Evolutionary conservation across 2,888 invertebrate genomes (phyloP).

Genomic region (Timema podura): DNA sequence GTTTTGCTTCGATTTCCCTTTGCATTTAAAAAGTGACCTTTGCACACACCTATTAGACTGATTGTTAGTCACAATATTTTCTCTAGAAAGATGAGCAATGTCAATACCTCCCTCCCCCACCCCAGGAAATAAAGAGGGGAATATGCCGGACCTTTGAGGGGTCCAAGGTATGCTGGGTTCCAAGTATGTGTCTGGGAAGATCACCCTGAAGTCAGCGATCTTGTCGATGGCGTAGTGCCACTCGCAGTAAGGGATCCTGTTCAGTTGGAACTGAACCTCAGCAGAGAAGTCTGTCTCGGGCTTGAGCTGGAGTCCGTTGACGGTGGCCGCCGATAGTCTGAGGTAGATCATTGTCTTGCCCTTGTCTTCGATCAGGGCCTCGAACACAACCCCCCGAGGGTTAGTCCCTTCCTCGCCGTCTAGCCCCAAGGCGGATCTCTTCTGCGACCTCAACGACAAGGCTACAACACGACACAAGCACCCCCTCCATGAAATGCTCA

Average conservation of each 20-base stretch:
- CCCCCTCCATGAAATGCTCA: no score
- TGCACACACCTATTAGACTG: no score
- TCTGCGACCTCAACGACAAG: no score
- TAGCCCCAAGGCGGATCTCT: no score
- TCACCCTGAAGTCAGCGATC: constrained; percentile 63
- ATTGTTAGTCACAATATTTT: no score
- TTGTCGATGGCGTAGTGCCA: constrained; percentile 80
- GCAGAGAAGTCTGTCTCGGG: constrained; percentile 61
- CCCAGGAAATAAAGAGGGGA: no score
- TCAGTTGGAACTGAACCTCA: constrained; percentile 76
- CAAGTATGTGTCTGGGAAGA: constrained; percentile 65
- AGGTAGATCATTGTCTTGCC: constrained; percentile 74
- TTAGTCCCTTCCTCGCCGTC: no score
- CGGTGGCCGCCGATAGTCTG: constrained; percentile 63
- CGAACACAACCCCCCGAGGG: constrained; percentile 55
- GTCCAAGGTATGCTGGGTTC: constrained; percentile 66
- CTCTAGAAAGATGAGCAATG: no score
- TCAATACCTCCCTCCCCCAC: no score
- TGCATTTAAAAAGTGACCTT: no score
- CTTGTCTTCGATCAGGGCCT: constrained; percentile 74
- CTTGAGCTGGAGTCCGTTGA: constrained; percentile 57
- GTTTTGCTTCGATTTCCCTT: no score
- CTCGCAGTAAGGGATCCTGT: constrained; percentile 75
- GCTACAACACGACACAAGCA: no score
- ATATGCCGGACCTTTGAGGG: constrained; percentile 48